phyloP scores from a whole-genome alignment of 2,888 invertebrate genomes.

The Volucella inanis region DNA sequence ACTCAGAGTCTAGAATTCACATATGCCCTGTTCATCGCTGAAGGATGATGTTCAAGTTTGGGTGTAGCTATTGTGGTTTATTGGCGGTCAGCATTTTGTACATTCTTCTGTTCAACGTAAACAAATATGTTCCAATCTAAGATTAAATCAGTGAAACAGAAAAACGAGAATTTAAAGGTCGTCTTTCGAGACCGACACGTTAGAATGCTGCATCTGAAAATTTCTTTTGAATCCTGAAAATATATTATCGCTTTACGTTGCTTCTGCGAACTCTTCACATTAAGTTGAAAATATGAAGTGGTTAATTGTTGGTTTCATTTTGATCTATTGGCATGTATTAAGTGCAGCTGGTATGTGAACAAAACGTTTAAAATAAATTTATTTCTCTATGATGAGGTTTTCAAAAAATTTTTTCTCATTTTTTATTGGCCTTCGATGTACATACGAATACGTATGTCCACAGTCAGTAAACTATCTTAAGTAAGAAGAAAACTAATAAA shows the following conservation, averaged over 20 bases:
- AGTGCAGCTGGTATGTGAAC: constrained; percentile 47
- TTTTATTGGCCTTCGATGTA: too few relatives aligned
- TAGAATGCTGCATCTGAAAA: constrained; percentile 7
- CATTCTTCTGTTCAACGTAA: constrained; percentile 45
- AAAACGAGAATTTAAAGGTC: constrained; percentile 14
- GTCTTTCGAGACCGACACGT: constrained; percentile 39
- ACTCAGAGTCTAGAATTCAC: constrained; percentile 34
- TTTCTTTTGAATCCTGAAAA: constrained; percentile 7
- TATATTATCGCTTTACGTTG: constrained; percentile 42
- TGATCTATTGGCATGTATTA: constrained; percentile 51
- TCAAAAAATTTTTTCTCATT: too few relatives aligned
- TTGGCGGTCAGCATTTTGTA: constrained; percentile 58
- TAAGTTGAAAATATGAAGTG: constrained; percentile 49
- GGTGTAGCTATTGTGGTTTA: constrained; percentile 63
- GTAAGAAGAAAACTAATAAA: too few relatives aligned
- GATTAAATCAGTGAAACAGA: constrained; percentile 54
- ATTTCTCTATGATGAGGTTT: neutral
- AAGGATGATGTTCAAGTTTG: constrained; percentile 11
- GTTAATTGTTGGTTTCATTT: constrained; percentile 44
- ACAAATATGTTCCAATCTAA: constrained; percentile 49
- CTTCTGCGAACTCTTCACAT: neutral
- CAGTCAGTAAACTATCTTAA: too few relatives aligned
- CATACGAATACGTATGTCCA: too few relatives aligned
- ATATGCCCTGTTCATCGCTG: constrained; percentile 30
- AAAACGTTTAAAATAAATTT: constrained; percentile 39